A percentile compares a stretch with the other conserved stretches of the same genome.
Evolutionary conservation across 1,140 invertebrate species (phyloP).

Genomic region (Drosophila mayri): DNA sequence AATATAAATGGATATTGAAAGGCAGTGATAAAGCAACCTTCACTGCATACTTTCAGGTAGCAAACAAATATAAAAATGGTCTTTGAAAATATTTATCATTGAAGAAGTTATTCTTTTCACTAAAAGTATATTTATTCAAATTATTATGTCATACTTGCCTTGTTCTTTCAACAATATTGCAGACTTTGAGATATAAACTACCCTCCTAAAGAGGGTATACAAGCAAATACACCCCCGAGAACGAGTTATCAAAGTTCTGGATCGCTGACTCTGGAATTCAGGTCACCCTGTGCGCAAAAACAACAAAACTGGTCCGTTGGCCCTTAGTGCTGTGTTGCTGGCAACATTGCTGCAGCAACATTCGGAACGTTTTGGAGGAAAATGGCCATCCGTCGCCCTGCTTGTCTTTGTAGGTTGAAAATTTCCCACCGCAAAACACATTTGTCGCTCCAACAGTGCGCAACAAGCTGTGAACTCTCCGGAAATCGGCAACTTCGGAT

Average conservation of each 20-base stretch:
- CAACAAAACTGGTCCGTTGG: too few relatives aligned
- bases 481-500: not conserved
- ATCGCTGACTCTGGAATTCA: not conserved
- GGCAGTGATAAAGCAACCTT: not conserved
- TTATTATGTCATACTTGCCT: not conserved
- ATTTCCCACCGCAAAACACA: slow-evolving; percentile 6
- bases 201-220: not conserved
- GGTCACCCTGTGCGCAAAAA: too few relatives aligned
- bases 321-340: not conserved
- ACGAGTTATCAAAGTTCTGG: not conserved
- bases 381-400: not conserved
- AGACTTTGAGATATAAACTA: not conserved
- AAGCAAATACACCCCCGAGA: not conserved
- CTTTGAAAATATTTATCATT: not conserved
- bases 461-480: slow-evolving; percentile 2
- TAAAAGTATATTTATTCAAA: not conserved
- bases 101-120: not conserved
- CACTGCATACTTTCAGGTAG: not conserved
- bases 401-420: slow-evolving; percentile 1
- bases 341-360: slow-evolving; percentile 27
- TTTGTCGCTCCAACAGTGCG: slow-evolving; percentile 18
- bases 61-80: not conserved
- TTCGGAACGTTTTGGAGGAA: not conserved
- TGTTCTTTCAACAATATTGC: not conserved
- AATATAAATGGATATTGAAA: not conserved